Percentiles rank a stretch among this genome's conserved stretches.
Evolutionary conservation across 2,797 vertebrate genomes (phyloP).

Genomic region (Siniperca scherzeri): DNA sequence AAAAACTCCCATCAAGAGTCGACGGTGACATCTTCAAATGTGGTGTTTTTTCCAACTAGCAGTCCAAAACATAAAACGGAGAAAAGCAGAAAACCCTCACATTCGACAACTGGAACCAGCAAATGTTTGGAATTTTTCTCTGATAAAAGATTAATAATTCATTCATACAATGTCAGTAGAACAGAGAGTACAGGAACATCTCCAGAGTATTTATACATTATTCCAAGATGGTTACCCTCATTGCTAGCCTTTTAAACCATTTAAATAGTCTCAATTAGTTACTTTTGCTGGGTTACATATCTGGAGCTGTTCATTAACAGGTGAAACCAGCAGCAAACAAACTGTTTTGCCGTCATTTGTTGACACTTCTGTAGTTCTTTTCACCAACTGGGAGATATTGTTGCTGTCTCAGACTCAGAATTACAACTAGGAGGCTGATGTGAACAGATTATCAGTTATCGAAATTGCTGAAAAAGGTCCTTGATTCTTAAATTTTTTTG

Average conservation of each 20-base stretch:
- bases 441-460: not conserved
- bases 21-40: too few relatives aligned
- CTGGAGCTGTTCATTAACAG: not conserved
- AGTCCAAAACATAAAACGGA: not conserved
- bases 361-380: not conserved
- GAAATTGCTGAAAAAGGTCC: not conserved
- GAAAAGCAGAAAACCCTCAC: not conserved
- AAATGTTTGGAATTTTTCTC: not conserved
- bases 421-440: not conserved
- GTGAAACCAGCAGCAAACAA: not conserved
- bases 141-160: not conserved
- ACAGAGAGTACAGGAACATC: not conserved
- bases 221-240: not conserved
- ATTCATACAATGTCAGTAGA: not conserved
- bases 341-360: not conserved
- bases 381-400: not conserved
- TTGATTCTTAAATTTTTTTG: not conserved
- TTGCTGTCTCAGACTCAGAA: not conserved
- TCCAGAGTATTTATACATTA: too few relatives aligned
- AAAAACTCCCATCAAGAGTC: not conserved
- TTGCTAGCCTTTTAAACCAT: not conserved
- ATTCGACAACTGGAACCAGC: not conserved
- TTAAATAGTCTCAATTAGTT: not conserved
- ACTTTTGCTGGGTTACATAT: not conserved
- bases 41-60: not conserved